A percentile compares a stretch with the other conserved stretches of the same genome.
Evolutionary conservation across 2,888 invertebrate genomes (phyloP).

Genomic region (Lobophora halterata): DNA sequence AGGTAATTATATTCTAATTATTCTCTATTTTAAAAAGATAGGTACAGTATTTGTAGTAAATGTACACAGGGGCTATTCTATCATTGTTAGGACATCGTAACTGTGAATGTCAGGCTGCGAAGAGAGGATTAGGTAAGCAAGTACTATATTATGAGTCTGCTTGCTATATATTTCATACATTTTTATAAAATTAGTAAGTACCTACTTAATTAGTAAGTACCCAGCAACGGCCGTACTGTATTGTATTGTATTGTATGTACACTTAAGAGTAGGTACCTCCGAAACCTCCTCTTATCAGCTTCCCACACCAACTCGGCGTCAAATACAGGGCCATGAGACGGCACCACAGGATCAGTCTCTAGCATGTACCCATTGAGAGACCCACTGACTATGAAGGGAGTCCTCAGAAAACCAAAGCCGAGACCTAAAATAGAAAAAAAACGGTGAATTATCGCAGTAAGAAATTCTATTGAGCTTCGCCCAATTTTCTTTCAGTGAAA

Average conservation of each 20-base stretch:
- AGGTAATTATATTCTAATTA: too few species aligned
- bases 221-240: too few species aligned
- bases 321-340: conserved; percentile 82
- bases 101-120: too few species aligned
- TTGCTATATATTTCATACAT: too few species aligned
- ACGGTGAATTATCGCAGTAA: background rate
- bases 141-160: too few species aligned
- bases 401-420: conserved; percentile 78
- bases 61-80: too few species aligned
- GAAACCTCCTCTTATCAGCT: conserved; percentile 85
- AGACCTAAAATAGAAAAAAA: conserved; percentile 61
- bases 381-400: conserved; percentile 80
- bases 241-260: background rate
- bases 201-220: too few species aligned
- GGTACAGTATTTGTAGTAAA: too few species aligned
- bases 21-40: too few species aligned
- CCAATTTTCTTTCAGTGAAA: background rate
- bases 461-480: background rate
- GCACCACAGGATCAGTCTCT: conserved; percentile 84
- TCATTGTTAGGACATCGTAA: too few species aligned
- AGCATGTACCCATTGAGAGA: conserved; percentile 83
- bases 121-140: too few species aligned
- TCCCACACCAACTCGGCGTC: conserved; percentile 90
- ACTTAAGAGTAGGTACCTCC: conserved; percentile 68
- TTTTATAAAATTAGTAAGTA: too few species aligned